Percentiles rank a stretch among this genome's conserved stretches.
Conservation (phyloP, 2,888 invertebrate species). For the Drosophila robusta region DNA sequence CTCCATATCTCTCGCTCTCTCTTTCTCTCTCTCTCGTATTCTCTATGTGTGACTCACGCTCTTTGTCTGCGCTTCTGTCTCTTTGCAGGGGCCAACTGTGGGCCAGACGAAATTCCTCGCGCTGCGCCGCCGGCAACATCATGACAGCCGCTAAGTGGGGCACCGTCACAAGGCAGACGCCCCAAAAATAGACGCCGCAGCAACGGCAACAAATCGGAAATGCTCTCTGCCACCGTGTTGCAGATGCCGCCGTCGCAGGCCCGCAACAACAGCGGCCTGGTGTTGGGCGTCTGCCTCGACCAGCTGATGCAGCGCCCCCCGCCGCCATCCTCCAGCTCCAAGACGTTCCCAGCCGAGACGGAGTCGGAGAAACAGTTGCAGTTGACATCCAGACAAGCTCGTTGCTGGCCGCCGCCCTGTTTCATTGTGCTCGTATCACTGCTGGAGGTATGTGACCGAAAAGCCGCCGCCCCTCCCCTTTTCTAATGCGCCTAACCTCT, state of each 20-base stretch:
- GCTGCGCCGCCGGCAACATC: conserved; percentile 58
- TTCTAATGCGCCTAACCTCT: conserved; percentile 58
- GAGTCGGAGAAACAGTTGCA: conserved; percentile 78
- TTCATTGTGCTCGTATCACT: conserved; percentile 97
- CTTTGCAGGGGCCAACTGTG: conserved; percentile 66
- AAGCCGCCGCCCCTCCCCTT: conserved; percentile 1
- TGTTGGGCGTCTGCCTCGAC: conserved; percentile 72
- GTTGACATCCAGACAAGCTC: conserved; percentile 91
- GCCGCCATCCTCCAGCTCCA: not conserved
- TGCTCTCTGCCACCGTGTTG: conserved; percentile 50
- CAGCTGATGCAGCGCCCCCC: conserved; percentile 62
- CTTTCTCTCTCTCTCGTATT: conserved; percentile 1
- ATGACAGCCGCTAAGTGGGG: conserved; percentile 80
- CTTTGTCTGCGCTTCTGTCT: conserved; percentile 19
- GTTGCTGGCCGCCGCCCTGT: conserved; percentile 96
- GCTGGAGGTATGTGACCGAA: conserved; percentile 91
- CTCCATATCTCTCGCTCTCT: conserved; percentile 1
- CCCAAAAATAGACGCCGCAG: conserved; percentile 72
- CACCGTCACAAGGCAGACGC: conserved; percentile 80
- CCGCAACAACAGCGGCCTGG: conserved; percentile 58
- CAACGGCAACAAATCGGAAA: conserved; percentile 53
- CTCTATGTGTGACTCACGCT: conserved; percentile 17
- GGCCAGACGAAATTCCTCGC: conserved; percentile 76
- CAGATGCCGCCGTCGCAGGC: conserved; percentile 19
- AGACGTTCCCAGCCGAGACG: conserved; percentile 20